Conservation (phyloP, 2,113 vertebrate species). For the Chionomys nivalis region DNA sequence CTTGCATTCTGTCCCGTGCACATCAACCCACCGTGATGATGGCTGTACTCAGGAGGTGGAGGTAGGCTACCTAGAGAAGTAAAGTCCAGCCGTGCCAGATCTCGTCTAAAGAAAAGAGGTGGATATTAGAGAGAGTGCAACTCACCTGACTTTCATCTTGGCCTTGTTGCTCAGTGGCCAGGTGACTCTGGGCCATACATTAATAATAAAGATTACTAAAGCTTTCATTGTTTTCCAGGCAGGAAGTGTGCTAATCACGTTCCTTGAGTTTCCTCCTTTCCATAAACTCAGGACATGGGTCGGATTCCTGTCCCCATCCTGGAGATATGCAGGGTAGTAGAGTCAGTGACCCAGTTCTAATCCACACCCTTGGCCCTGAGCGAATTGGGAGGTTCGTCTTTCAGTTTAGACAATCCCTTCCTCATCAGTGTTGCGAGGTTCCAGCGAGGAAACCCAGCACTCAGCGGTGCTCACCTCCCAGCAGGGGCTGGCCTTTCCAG, state of each 20-base stretch:
- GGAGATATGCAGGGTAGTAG: background rate
- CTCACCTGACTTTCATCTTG: background rate
- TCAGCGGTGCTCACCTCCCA: background rate
- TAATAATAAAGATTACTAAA: background rate
- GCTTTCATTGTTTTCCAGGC: background rate
- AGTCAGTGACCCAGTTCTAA: constrained; percentile 16
- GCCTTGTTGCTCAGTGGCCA: background rate
- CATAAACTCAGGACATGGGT: background rate
- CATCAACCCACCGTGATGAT: background rate
- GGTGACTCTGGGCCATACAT: background rate
- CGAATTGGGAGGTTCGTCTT: background rate
- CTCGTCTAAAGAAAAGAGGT: background rate
- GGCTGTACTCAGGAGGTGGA: background rate
- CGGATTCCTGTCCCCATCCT: background rate
- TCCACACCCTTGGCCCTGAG: background rate
- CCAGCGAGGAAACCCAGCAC: background rate
- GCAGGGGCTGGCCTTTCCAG: background rate
- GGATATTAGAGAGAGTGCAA: background rate
- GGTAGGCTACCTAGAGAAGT: background rate
- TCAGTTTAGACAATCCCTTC: background rate
- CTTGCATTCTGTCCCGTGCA: background rate
- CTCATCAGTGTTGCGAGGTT: background rate
- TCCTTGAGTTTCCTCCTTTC: background rate
- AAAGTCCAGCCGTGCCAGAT: background rate
- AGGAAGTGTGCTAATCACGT: background rate